phyloP scores from a whole-genome alignment of 2,797 vertebrate genomes.

The Aphelocoma californica region DNA sequence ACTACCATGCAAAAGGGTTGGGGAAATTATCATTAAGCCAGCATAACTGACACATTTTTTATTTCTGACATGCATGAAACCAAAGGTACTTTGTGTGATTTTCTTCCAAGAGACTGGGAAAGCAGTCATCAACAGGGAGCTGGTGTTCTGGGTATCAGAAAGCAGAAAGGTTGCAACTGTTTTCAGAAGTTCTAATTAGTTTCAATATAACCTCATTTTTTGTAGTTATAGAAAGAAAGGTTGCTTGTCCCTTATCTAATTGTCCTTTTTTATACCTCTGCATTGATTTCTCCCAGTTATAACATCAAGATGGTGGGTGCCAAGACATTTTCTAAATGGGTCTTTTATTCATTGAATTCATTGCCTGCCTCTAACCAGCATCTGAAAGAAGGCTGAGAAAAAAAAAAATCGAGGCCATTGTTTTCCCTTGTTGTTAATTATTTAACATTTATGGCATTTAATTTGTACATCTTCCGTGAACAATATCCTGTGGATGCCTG shows the following conservation, averaged over 20 bases:
- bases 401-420: accelerated
- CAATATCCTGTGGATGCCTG: not conserved
- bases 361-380: not conserved
- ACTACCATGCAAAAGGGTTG: not conserved
- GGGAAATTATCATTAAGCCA: not conserved
- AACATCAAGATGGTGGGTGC: not conserved
- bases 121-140: not conserved
- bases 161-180: not conserved
- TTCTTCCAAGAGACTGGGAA: not conserved
- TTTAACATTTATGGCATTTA: not conserved
- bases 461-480: not conserved
- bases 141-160: not conserved
- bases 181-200: not conserved
- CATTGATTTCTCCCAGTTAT: not conserved
- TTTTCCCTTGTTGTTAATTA: not conserved
- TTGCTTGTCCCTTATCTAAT: not conserved
- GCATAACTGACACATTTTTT: not conserved
- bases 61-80: not conserved
- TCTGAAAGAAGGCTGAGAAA: not conserved
- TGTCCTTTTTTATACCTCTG: not conserved
- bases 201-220: not conserved
- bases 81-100: not conserved
- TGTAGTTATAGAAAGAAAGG: not conserved
- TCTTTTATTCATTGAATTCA: conserved; percentile 14
- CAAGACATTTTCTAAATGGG: not conserved